Conservation (phyloP, 2,113 vertebrate genomes). For the Cheilinus undulatus region DNA sequence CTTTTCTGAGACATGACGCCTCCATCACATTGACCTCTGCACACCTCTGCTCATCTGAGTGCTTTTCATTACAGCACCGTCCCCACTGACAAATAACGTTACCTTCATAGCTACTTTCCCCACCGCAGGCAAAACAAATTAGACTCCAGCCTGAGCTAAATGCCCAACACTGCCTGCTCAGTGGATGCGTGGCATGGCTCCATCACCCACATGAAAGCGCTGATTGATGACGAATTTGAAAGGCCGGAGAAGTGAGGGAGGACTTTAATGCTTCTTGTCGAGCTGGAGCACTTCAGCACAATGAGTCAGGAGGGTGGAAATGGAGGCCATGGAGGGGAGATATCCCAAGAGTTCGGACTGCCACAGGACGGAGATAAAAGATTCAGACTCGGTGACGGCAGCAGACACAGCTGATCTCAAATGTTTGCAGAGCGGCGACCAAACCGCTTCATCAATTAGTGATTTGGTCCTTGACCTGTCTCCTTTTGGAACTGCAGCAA, state of each 20-base stretch:
- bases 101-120: conserved; percentile 49
- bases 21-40: conserved; percentile 66
- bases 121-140: conserved; percentile 66
- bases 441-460: not conserved
- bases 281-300: conserved; percentile 13
- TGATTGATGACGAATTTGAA: conserved; percentile 59
- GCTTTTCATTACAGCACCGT: conserved; percentile 69
- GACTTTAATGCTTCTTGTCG: conserved; percentile 23
- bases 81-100: conserved; percentile 56
- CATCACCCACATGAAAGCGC: conserved; percentile 47
- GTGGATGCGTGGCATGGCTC: conserved; percentile 27
- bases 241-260: conserved; percentile 22
- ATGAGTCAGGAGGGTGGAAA: conserved; percentile 27
- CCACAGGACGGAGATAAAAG: not conserved
- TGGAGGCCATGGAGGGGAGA: conserved; percentile 9
- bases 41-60: conserved; percentile 53
- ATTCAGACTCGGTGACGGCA: not conserved
- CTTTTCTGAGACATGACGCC: conserved; percentile 49
- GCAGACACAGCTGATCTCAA: not conserved
- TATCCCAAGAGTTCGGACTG: not conserved
- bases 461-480: not conserved
- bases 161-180: conserved; percentile 26
- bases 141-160: conserved; percentile 52
- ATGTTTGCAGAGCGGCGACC: not conserved
- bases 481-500: not conserved